Evolutionary conservation across 2,797 vertebrate genomes (phyloP), one percentile per base, ranked within the genome.

Genomic region (Coilia nasus): DNA sequence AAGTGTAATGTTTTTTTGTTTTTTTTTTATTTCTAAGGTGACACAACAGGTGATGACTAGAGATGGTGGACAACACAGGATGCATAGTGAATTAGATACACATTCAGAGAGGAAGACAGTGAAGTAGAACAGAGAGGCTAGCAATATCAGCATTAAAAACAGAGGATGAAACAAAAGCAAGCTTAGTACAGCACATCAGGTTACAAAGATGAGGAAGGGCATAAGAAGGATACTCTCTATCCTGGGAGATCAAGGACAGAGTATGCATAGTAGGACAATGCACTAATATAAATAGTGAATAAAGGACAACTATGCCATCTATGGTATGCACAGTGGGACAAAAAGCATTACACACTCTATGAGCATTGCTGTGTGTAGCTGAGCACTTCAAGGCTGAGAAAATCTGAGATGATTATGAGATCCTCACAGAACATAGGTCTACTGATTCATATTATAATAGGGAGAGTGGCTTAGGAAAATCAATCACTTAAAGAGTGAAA

Each of bases 221-320:
- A 44, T 1, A 44, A 44, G 71, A 71, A 19, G 41, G 71, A 41
- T 35, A 44, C 17, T 78, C 19, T 78, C 19, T 35, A 78, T 78
- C 35, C 44, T 78, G 71, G 71, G 35, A 78, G 31, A 78, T 17
- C 71, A 78, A 78, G 71, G 71, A 17, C 71, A 44, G 17, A 78
- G 71, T 78, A 44, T 78, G 19, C 35, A 78, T 44, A 78, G 41
- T 78, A 78, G 31, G 19, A 35, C 71, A 41, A 19, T 41, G 35
- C 71, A 44, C 71, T 17, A 19, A 41, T 44, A 21, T 41, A 44
- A 41, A 44, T 44, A 44, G 71, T 44, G 31, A 78, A 78, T 44
- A 44, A 35, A 17, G 71, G 35, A 78, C 71, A 78, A 9, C 35
- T 44, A 21, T 78, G 31, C 71, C 71, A 78, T 78, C 41, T 78